Evolutionary conservation across 2,797 vertebrate species (phyloP), one percentile per base, ranked within the genome.

Genomic region (Pogonophryne albipinna): DNA sequence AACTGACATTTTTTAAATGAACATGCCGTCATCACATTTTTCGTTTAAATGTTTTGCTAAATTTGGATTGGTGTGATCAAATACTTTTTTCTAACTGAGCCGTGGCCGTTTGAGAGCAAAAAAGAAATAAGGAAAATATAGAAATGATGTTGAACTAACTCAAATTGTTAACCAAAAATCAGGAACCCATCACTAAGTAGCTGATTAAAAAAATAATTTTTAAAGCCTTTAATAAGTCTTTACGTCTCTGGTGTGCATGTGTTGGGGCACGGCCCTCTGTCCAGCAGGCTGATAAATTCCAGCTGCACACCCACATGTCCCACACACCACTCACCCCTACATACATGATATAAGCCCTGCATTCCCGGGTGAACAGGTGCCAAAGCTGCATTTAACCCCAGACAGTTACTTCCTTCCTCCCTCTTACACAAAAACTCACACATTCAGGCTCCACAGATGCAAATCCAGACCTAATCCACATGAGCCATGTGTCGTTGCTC

Each of bases 281-380:
- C 1, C 12, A 8, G 15, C 20, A 52, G 27, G 20, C 38, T 79
- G n/a, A 60, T 71, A 78, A 45, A 69, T 79, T 80, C 62, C 41
- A 52, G 62, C 60, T 53, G 68, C 65, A 78, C 86, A 84, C 84
- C 76, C 86, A 84, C 84, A 74, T 87, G 86, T 76, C 70, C 66
- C 50, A 10, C 68, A 78, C 77, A 81, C 46, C 20, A 6, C 31
- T 65, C 67, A 34, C n/a, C 17, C 68, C 52, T 23, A 31, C 74
- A 66, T 31, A 44, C 55, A n/a, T 52, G 59, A 74, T 46, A 65
- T 78, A 79, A 85, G 60, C 66, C 50, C 51, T 1, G 11, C 17
- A 53, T 14, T 2, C 44, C 68, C 64, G 51, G 20, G 65, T 66
- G 66, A 90, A 86, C 90, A 91, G 89, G 84, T 93, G 90, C 80